Evolutionary conservation across 2,888 invertebrate genomes (phyloP).

Genomic region (Eustalomyia histrio): DNA sequence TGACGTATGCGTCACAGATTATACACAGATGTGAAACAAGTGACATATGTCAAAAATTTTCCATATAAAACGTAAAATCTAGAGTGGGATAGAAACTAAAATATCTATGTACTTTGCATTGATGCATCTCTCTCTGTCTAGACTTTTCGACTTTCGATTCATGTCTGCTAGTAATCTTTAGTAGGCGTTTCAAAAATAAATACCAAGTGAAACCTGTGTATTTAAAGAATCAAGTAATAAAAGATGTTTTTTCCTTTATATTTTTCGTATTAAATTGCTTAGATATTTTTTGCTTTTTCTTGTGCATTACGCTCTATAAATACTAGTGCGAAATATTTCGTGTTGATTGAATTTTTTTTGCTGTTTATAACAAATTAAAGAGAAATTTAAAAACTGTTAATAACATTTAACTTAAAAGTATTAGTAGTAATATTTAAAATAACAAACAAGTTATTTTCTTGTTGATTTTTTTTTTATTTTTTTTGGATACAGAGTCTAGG

Average conservation of each 20-base stretch:
- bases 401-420: slow-evolving; percentile 3
- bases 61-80: too few species aligned
- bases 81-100: too few species aligned
- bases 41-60: too few species aligned
- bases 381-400: background rate
- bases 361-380: background rate
- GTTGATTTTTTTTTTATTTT: background rate
- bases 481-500: background rate
- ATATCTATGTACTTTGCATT: too few species aligned
- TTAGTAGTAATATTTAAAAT: background rate
- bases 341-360: background rate
- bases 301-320: background rate
- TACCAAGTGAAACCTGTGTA: slow-evolving; percentile 12
- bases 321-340: background rate
- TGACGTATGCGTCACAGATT: slow-evolving; percentile 2
- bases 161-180: too few species aligned
- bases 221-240: background rate
- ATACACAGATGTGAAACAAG: too few species aligned
- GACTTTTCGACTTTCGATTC: too few species aligned
- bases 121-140: too few species aligned
- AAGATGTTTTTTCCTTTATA: background rate
- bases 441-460: background rate
- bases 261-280: background rate
- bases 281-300: background rate
- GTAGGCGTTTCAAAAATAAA: slow-evolving; percentile 13